phyloP scores from a whole-genome alignment of 1,140 invertebrate genomes.

The Branchinecta lynchi region DNA sequence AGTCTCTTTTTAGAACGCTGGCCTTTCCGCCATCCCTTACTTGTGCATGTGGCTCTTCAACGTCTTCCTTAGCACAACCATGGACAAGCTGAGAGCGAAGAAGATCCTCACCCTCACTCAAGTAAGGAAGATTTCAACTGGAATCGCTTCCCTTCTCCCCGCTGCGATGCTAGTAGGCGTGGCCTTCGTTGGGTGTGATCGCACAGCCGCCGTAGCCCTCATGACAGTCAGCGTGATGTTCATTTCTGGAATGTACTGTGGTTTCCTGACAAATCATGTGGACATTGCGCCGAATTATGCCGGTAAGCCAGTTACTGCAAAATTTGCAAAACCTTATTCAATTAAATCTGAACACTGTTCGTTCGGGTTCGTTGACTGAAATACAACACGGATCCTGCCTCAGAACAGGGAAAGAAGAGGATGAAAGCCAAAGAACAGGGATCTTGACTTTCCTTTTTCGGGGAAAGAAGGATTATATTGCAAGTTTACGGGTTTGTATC shows the following conservation, averaged over 20 bases:
- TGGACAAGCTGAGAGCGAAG: constrained; percentile 24
- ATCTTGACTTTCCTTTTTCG: too few relatives aligned
- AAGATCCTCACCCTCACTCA: constrained; percentile 25
- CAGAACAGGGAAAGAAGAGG: too few relatives aligned
- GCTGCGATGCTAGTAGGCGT: constrained; percentile 47
- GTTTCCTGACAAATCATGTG: constrained; percentile 39
- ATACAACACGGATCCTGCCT: too few relatives aligned
- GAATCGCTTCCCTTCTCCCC: constrained; percentile 42
- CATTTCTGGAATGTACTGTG: constrained; percentile 61
- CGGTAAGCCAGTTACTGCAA: constrained; percentile 26
- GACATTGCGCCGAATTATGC: constrained; percentile 39
- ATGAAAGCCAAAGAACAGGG: too few relatives aligned
- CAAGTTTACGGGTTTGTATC: too few relatives aligned
- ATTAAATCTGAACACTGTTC: too few relatives aligned
- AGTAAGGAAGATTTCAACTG: constrained; percentile 25
- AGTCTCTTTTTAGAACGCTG: constrained; percentile 23
- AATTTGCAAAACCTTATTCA: neutral
- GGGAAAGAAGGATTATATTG: too few relatives aligned
- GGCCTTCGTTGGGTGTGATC: constrained; percentile 49
- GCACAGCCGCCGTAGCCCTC: constrained; percentile 31
- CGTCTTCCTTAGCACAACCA: constrained; percentile 24
- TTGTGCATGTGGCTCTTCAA: constrained; percentile 27
- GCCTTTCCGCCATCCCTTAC: constrained; percentile 26
- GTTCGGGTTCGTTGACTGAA: too few relatives aligned
- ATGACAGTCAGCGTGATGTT: constrained; percentile 27